Percentiles rank a stretch among this genome's conserved stretches.
Evolutionary conservation across 1,140 invertebrate genomes (phyloP).

Genomic region (Subanguina moxae): DNA sequence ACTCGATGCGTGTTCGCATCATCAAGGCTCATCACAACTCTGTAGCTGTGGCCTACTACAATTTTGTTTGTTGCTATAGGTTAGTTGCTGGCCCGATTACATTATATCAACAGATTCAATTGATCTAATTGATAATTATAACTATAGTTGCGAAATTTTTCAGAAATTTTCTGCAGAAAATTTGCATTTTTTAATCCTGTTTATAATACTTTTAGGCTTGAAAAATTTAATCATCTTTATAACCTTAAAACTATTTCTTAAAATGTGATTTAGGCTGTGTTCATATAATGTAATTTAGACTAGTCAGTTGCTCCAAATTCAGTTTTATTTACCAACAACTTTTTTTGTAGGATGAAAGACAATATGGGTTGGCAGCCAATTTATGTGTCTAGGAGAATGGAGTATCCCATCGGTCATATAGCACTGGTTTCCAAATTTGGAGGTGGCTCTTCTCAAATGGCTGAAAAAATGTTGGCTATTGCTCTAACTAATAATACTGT

Average conservation of each 20-base stretch:
- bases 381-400: conserved; percentile 86
- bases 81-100: no score
- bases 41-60: conserved; percentile 90
- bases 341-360: conserved; percentile 75
- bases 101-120: no score
- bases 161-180: no score
- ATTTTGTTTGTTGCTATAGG: conserved; percentile 90
- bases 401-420: conserved; percentile 80
- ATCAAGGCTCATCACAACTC: conserved; percentile 95
- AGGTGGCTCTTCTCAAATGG: conserved; percentile 59
- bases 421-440: conserved; percentile 89
- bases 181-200: no score
- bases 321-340: conserved; percentile 12
- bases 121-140: no score
- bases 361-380: conserved; percentile 89
- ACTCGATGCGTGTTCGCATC: conserved; percentile 81
- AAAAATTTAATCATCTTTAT: no score
- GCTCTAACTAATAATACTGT: conserved; percentile 75
- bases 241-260: no score
- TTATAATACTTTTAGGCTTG: no score
- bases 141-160: no score
- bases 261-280: no score
- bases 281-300: no score
- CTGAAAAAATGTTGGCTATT: conserved; percentile 81
- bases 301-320: not conserved